Evolutionary conservation across 2,888 invertebrate species (phyloP).

Genomic region (Hedya salicella): DNA sequence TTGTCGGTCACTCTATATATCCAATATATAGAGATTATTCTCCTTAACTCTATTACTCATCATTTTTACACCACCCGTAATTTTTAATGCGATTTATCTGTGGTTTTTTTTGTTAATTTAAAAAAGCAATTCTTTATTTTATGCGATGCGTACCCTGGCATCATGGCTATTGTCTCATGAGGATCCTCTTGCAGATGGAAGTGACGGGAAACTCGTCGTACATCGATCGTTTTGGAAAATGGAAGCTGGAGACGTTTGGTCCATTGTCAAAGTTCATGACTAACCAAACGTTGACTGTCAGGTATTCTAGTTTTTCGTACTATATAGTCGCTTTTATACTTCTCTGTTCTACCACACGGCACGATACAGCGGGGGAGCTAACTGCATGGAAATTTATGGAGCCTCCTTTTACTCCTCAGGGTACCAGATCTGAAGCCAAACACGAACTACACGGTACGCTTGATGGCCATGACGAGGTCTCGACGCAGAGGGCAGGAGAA

Average conservation of each 20-base stretch:
- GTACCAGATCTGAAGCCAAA: conserved; percentile 91
- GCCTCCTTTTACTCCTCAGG: conserved; percentile 57
- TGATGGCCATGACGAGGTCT: conserved; percentile 91
- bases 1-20: too few relatives aligned
- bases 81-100: too few relatives aligned
- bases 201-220: conserved; percentile 79
- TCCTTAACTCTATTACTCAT: too few relatives aligned
- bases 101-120: too few relatives aligned
- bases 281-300: conserved; percentile 63
- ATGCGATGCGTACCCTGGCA: too few relatives aligned
- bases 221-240: conserved; percentile 73
- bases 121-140: too few relatives aligned
- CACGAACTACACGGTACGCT: conserved; percentile 92
- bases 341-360: too few relatives aligned
- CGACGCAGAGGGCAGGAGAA: conserved; percentile 89
- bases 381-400: too few relatives aligned
- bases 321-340: too few relatives aligned
- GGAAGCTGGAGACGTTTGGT: conserved; percentile 71
- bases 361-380: too few relatives aligned
- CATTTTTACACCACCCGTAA: too few relatives aligned
- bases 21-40: too few relatives aligned
- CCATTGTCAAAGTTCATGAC: conserved; percentile 71
- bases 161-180: background rate
- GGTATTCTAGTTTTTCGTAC: conserved; percentile 53
- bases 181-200: conserved; percentile 70